Evolutionary conservation across 2,797 vertebrate genomes (phyloP), one percentile per base, ranked within the genome.

Genomic region (Dendrocincla fuliginosa): DNA sequence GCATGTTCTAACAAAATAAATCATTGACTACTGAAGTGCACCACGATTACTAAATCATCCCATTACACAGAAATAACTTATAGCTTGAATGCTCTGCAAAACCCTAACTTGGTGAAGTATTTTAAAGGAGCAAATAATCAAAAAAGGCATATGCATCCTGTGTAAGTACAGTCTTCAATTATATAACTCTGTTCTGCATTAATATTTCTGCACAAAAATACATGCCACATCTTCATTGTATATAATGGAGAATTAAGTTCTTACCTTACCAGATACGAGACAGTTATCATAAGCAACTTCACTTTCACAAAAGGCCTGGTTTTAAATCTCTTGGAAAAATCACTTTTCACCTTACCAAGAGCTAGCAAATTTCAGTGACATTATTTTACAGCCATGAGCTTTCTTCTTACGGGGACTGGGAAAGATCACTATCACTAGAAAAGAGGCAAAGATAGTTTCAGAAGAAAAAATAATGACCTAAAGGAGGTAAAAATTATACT

Each of bases 261-360:
- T 57, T 84, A 69, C 24, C 19, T 16, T 18, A 27, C 15, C 61
- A 73, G 39, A 67, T 13, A 57, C 6, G 61, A 67, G 19, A 24
- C 49, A 81, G 8, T 60, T 69, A 65, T 50, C 30, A 46, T 15
- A 78, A 67, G 16, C 39, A 91, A 30, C 30, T 77, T 81, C 13
- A 52, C 25, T 90, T 81, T 44, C 17, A 5, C 42, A 32, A 82
- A 32, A 60, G 24, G 13, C 5, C 6, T 67, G 32, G n/a, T 84
- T 68, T 94, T 56, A 85, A 77, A 76, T 63, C 30, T 52, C 37
- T 19, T n/a, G 42, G 16, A 86, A 94, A 93, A 60, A 84, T 42
- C 8, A 55, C 52, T 82, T 75, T 87, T 90, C 49, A 87, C 32
- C 46, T 65, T 76, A 60, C 18, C 63, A 90, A 94, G 67, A 9